Evolutionary conservation across 2,888 invertebrate genomes (phyloP).

Genomic region (Morpho achilles): DNA sequence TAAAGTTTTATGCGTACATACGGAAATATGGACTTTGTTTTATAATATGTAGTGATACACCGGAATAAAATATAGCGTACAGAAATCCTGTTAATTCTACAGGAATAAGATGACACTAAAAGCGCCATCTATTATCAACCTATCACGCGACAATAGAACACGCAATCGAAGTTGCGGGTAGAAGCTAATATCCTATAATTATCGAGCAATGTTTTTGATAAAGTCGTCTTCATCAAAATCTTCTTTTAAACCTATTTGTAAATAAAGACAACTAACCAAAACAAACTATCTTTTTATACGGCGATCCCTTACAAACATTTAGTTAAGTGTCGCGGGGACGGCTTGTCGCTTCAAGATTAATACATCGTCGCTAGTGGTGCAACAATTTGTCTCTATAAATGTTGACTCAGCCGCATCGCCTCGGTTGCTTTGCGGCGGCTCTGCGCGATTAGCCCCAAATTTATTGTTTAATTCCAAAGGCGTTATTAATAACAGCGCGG

Average conservation of each 20-base stretch:
- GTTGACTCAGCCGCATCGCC: slow-evolving; percentile 66
- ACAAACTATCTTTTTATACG: slow-evolving; percentile 20
- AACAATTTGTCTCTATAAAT: slow-evolving; percentile 80
- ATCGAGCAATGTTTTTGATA: no score
- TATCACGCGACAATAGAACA: no score
- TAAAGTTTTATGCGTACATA: no score
- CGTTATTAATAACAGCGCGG: slow-evolving; percentile 74
- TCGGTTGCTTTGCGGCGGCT: slow-evolving; percentile 60
- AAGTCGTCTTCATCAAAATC: no score
- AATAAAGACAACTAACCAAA: slow-evolving; percentile 1
- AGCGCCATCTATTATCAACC: no score
- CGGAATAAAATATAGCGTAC: no score
- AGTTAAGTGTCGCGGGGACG: slow-evolving; percentile 37
- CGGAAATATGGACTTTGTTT: no score
- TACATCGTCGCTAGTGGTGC: slow-evolving; percentile 72
- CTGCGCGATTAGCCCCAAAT: slow-evolving; percentile 75
- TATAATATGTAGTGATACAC: no score
- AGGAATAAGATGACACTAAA: no score
- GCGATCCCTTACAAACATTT: slow-evolving; percentile 39
- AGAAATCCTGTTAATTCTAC: no score
- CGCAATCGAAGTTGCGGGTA: no score
- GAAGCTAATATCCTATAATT: no score
- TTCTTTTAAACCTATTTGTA: background rate
- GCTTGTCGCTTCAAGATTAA: slow-evolving; percentile 68
- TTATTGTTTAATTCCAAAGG: slow-evolving; percentile 78